phyloP scores from a whole-genome alignment of 2,888 invertebrate genomes.

The Cephus rjabovi region DNA sequence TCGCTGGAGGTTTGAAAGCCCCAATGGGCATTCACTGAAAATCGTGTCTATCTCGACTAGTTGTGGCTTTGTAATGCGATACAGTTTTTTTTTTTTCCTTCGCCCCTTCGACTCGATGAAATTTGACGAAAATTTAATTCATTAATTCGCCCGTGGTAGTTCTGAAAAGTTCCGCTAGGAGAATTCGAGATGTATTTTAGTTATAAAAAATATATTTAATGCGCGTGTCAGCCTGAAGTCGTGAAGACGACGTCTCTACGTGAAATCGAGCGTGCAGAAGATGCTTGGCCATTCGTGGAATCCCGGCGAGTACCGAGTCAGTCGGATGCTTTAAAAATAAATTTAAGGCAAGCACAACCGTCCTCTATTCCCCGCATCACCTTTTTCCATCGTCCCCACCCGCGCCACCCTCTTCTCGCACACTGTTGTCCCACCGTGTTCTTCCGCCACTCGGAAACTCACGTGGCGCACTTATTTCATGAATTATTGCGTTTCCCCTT shows the following conservation, averaged over 20 bases:
- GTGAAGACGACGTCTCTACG: no score
- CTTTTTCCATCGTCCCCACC: no score
- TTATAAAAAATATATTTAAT: no score
- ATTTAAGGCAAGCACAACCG: background rate
- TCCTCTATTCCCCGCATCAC: no score
- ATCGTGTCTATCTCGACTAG: background rate
- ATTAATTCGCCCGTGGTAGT: no score
- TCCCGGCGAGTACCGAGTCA: background rate
- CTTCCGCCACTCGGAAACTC: no score
- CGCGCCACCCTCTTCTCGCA: background rate
- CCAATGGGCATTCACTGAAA: background rate
- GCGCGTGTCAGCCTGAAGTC: no score
- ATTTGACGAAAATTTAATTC: background rate
- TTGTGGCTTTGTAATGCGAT: background rate
- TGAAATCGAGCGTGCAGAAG: background rate
- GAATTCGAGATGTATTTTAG: no score
- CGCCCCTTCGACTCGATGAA: background rate
- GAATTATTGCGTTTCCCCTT: background rate
- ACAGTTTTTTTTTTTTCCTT: background rate
- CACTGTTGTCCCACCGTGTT: background rate
- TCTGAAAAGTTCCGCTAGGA: no score
- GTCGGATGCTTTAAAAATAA: background rate
- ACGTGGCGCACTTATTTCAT: slow-evolving; percentile 1
- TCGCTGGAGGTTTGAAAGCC: background rate
- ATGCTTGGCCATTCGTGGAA: background rate